Conservation (phyloP, 2,888 invertebrate species). For the Phanerotoma sp. region DNA sequence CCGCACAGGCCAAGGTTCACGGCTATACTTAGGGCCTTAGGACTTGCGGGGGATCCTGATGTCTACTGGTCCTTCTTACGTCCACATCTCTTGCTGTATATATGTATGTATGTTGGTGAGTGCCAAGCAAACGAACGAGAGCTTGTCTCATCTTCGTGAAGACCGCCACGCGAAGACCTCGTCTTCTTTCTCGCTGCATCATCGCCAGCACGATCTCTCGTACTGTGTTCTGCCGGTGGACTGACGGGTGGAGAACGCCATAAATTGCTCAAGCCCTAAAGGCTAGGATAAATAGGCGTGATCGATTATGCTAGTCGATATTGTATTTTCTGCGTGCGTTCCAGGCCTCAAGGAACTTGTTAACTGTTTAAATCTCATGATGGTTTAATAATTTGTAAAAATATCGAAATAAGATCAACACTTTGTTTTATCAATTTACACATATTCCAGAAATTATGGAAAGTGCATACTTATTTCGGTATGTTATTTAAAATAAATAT, state of each 20-base stretch:
- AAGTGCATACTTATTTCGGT: no score
- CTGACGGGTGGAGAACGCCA: constrained; percentile 30
- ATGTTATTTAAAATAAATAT: no score
- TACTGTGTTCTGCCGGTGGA: constrained; percentile 31
- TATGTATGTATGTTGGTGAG: not conserved
- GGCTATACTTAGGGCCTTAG: not conserved
- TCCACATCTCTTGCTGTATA: not conserved
- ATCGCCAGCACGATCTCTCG: constrained; percentile 46
- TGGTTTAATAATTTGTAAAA: no score
- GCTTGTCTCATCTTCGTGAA: constrained; percentile 21
- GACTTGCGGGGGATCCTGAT: not conserved
- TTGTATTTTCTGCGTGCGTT: not conserved
- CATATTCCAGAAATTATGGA: no score
- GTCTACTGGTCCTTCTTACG: constrained; percentile 6
- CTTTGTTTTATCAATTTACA: not conserved
- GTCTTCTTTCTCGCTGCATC: constrained; percentile 40
- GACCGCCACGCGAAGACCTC: constrained; percentile 13
- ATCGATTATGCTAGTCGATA: constrained; percentile 33
- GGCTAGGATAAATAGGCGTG: constrained; percentile 32
- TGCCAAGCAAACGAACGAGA: constrained; percentile 24
- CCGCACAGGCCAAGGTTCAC: constrained; percentile 6
- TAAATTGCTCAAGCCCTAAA: constrained; percentile 35
- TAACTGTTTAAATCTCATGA: not conserved
- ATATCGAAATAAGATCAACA: not conserved
- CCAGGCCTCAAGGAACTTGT: not conserved